Conservation (phyloP, 2,888 invertebrate species). For the Nycteola revayana region DNA sequence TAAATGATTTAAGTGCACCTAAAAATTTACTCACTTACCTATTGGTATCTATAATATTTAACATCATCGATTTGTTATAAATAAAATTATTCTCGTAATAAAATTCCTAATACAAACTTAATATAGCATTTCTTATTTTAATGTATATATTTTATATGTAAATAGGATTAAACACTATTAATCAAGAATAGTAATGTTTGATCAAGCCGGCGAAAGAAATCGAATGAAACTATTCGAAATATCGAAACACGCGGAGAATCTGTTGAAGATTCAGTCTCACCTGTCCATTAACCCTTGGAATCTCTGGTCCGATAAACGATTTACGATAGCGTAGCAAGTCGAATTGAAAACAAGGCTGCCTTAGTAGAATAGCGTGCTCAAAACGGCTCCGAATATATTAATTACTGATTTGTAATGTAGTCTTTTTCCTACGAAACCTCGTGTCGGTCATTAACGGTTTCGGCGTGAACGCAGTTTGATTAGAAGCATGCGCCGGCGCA, state of each 20-base stretch:
- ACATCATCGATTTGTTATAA: too few relatives aligned
- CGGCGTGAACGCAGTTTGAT: slow-evolving; percentile 47
- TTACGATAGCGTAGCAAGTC: slow-evolving; percentile 63
- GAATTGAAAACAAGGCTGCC: slow-evolving; percentile 74
- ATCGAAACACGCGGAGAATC: slow-evolving; percentile 36
- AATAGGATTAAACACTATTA: too few relatives aligned
- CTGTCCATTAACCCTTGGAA: slow-evolving; percentile 59
- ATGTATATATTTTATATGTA: too few relatives aligned
- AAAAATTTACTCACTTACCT: too few relatives aligned
- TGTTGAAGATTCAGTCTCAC: slow-evolving; percentile 57
- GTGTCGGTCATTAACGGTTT: slow-evolving; percentile 53
- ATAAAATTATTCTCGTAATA: too few relatives aligned
- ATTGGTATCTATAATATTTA: too few relatives aligned
- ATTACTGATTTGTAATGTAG: slow-evolving; percentile 65
- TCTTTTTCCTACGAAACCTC: slow-evolving; percentile 55
- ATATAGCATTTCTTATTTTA: too few relatives aligned
- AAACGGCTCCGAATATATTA: slow-evolving; percentile 67
- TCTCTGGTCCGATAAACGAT: slow-evolving; percentile 67
- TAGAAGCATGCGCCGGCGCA: slow-evolving; percentile 53
- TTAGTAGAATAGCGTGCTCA: slow-evolving; percentile 60
- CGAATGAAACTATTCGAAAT: too few relatives aligned
- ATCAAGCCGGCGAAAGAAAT: too few relatives aligned
- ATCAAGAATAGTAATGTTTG: too few relatives aligned
- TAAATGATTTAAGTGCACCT: too few relatives aligned
- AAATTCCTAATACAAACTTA: too few relatives aligned